Evolutionary conservation across 2,888 invertebrate genomes (phyloP), one percentile per base, ranked within the genome.

Genomic region (Hecatera dysodea): DNA sequence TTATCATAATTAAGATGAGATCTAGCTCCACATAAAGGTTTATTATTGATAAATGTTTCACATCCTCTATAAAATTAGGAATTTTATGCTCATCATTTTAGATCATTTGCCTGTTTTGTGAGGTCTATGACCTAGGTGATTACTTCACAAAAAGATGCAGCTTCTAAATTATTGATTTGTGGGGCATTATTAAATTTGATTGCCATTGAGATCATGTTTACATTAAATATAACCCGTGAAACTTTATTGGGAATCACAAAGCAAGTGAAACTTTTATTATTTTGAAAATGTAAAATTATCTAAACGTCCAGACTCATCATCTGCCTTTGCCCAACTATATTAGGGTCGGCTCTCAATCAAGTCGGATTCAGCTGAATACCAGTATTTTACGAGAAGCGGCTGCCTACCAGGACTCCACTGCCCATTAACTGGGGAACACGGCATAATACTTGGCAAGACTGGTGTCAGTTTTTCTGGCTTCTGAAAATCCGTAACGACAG

Each of bases 11-110:
- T 61, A 46, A 71, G 60, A 77, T 66, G 60, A 74, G 44, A 67
- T 75, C 39, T 65, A 65, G 55, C 36, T 75, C 62, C 50, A 39
- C 52, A 73, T 73, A 80, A 71, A 73, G 62, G 68, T 46, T 63
- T 75, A 67, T 79, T 68, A 71, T 78, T 73, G 59, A 80, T 68
- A 79, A 82, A 83, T 79, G 71, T 53, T 70, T 68, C 62, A 85
- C 85, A 87, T 89, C 88, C 87, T 86, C 84, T 67, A 86, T 84
- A 86, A 86, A 83, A 78, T 81, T 55, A 64, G 75, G 72, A 81
- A 86, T 84, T 82, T 78, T 67, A 72, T 78, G 57, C 60, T 69
- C 66, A 67, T 69, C 61, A 79, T 61, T 76, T 68, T 76, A 80
- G 76, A 83, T 86, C 82, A 82, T 83, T 84, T 81, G 82, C 82